These are phyloP conservation scores for Volucella inanis DNA, from an alignment of 2,888 invertebrate genomes.

Conservation along the genomic window DNA sequence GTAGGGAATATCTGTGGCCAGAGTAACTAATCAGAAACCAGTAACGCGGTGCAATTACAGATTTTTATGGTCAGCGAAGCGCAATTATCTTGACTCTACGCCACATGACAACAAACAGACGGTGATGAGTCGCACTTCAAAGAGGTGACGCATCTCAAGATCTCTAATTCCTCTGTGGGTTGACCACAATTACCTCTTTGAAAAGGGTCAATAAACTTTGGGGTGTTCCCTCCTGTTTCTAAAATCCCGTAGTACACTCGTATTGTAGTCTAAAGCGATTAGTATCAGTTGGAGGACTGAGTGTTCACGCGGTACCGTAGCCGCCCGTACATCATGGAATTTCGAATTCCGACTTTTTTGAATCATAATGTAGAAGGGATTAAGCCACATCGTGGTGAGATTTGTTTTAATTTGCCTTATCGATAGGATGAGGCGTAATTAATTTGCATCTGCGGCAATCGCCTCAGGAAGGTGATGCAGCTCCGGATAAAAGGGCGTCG, in stretches of 20 bases:
- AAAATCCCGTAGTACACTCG: background rate
- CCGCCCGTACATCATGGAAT: conserved; percentile 21
- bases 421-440: conserved; percentile 72
- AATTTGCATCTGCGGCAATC: conserved; percentile 71
- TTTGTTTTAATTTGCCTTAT: conserved; percentile 73
- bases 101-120: background rate
- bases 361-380: conserved; percentile 64
- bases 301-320: conserved; percentile 26
- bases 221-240: background rate
- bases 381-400: conserved; percentile 68
- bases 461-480: conserved; percentile 53
- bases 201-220: conserved; percentile 59
- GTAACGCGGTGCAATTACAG: conserved; percentile 69
- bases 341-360: background rate
- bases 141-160: conserved; percentile 64
- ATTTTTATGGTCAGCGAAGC: conserved; percentile 72
- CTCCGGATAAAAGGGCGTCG: conserved; percentile 44
- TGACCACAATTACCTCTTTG: conserved; percentile 32
- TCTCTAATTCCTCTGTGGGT: conserved; percentile 68
- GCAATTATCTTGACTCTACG: conserved; percentile 70
- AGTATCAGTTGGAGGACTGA: conserved; percentile 36
- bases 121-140: conserved; percentile 63
- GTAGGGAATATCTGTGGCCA: conserved; percentile 42
- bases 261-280: conserved; percentile 43
- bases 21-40: conserved; percentile 70